Evolutionary conservation across 2,113 vertebrate genomes (phyloP), one percentile per base, ranked within the genome.

Genomic region (Agapornis roseicollis): DNA sequence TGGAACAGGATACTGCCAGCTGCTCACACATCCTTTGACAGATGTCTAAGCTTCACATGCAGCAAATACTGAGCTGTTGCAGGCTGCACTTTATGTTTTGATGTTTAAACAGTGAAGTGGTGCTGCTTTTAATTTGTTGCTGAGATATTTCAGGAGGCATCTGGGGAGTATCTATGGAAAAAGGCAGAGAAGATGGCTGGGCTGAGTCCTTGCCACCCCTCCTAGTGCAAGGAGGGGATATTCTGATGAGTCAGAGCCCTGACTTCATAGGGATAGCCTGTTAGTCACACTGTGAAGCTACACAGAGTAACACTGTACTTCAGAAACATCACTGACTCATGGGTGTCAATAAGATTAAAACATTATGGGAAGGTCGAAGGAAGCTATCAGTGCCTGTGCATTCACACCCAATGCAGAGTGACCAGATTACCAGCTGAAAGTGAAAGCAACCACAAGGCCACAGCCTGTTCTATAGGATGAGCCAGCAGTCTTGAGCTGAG

Each of bases 381-480:
- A 82, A 65, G n/a, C 70, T 3, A 1, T 89, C 47, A 23, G 24
- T 82, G 66, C 56, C 39, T 77, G 35, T 47, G 18, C 17, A 7
- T 79, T 79, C 50, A 65, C 6, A 3, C 77, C 35, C 16, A 3
- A n/a, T 80, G 53, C 0, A 0, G 42, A 17, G 20, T 49, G n/a
- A 33, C 29, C 16, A 55, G 37, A 23, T 74, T 81, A 56, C 29
- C 65, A 68, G 50, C n/a, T 3, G 0, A 47, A 47, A 72, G 49
- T 27, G 74, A 91, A 73, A 80, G 53, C 44, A 80, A 10, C 28
- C 25, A 13, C 64, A 47, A 47, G 60, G 47, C 66, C 37, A 19
- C 39, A 85, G 85, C 27, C 78, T 64, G 41, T 63, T 65, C 50
- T 19, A 2, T 10, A 46, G 64, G 27, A 28, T 80, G 7, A 76